phyloP scores from a whole-genome alignment of 2,888 invertebrate species.

The Pemphredon lugubris region DNA sequence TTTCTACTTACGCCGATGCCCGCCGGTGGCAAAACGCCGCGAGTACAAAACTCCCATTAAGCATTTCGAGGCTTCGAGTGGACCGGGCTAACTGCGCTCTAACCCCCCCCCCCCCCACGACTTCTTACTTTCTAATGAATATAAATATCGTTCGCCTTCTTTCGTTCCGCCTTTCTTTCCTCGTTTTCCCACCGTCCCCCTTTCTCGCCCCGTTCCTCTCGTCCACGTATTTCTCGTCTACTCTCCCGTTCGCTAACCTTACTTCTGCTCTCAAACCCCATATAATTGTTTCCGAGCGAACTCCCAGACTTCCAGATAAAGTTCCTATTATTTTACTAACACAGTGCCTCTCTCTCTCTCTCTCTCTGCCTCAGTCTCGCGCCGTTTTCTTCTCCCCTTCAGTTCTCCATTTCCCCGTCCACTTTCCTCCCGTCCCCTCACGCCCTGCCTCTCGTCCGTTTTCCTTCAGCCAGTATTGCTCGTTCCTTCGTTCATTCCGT shows the following conservation, averaged over 20 bases:
- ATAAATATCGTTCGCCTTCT: conserved; percentile 64
- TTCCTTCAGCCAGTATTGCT: background rate
- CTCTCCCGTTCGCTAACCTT: conserved; percentile 12
- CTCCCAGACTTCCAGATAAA: conserved; percentile 64
- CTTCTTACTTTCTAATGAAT: conserved; percentile 70
- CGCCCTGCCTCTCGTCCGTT: background rate
- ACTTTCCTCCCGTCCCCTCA: background rate
- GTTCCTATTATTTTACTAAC: conserved; percentile 69
- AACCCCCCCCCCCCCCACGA: conserved; percentile 29
- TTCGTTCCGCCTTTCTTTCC: conserved; percentile 13
- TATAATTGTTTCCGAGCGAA: conserved; percentile 71
- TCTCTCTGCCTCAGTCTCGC: too few species aligned
- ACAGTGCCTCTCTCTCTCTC: conserved; percentile 18
- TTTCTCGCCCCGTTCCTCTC: conserved; percentile 1
- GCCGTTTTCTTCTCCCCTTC: background rate
- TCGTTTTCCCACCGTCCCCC: conserved; percentile 1
- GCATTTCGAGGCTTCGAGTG: conserved; percentile 56
- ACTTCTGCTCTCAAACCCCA: conserved; percentile 34
- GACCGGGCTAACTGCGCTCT: conserved; percentile 53
- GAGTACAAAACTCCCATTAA: conserved; percentile 62
- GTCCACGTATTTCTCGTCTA: background rate
- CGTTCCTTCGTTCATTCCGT: background rate
- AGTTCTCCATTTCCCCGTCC: background rate
- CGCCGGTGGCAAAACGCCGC: conserved; percentile 48
- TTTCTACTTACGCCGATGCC: conserved; percentile 43